These are phyloP conservation scores for Engystomops pustulosus DNA, from an alignment of 2,113 vertebrate species.

Conservation along the genomic window DNA sequence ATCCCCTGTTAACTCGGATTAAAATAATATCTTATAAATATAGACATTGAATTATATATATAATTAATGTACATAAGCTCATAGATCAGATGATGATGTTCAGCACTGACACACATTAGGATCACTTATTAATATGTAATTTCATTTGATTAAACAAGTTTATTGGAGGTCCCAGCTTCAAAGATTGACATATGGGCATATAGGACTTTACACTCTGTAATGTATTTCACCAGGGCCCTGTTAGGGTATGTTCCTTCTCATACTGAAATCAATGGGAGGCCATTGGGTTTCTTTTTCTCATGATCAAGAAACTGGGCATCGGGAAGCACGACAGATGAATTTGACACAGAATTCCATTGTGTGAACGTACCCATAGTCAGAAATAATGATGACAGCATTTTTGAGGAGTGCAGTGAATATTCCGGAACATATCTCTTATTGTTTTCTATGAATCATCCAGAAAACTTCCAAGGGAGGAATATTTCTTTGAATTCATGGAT, in stretches of 20 bases:
- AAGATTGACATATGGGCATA: neutral
- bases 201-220: neutral
- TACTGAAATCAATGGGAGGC: too few relatives aligned
- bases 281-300: too few relatives aligned
- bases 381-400: neutral
- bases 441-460: neutral
- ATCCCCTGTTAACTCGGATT: neutral
- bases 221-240: neutral
- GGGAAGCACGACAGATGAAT: too few relatives aligned
- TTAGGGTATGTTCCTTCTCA: too few relatives aligned
- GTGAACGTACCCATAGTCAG: too few relatives aligned
- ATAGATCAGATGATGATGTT: neutral
- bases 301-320: too few relatives aligned
- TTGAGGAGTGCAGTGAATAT: neutral
- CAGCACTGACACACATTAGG: neutral
- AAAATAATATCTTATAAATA: neutral
- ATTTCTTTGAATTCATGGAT: neutral
- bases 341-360: too few relatives aligned
- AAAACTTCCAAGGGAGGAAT: neutral
- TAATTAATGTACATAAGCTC: neutral
- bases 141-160: neutral
- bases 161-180: neutral
- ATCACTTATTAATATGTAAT: neutral
- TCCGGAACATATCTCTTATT: neutral
- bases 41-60: neutral